Base-by-base conservation (phyloP, 2,888 invertebrate species). In the Drosophila tripunctata region DNA sequence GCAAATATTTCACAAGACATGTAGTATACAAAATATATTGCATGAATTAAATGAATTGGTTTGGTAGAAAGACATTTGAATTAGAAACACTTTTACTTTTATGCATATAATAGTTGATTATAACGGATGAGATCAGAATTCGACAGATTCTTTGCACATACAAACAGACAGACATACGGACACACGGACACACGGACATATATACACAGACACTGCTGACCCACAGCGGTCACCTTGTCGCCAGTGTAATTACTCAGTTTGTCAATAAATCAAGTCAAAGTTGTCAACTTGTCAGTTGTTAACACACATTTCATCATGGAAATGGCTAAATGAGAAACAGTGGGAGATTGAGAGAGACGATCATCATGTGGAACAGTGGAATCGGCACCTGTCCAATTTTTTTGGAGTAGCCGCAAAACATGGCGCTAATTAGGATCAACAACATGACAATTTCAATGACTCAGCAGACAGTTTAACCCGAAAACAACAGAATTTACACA, bases 221-320 rank as follows among this genome's bases (percentile, higher is more conserved):
- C 62, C 36, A 65, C 24, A 63, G 62, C 62, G 78, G 79, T 78
- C 77, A 78, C 78, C 77, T 78, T 77, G 75, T 58, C 40, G 17
- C 21, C 36, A 35, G 33, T 45, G 60, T 38, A 31, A 66, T 75
- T 67, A 71, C 40, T 75, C 71, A 67, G 44, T 44, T 57, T 61
- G 60, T 66, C 76, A 69, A 76, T 73, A 76, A 77, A 69, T 67
- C 64, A 72, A 61, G 57, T 56, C 66, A 58, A n/a, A 70, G 64
- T 47, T 64, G 65, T 79, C 76, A 79, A 63, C 57, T 68, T 72
- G 76, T 79, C 77, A 68, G 56, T 72, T 75, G 77, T 77, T 79
- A 79, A 75, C 77, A 78, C 55, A 78, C 70, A 66, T 75, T 74
- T 66, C 48, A 50, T 17, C 4, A 14, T 21, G 19, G 5, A 21